phyloP scores from a whole-genome alignment of 2,888 invertebrate genomes.

The Julus scanicus region DNA sequence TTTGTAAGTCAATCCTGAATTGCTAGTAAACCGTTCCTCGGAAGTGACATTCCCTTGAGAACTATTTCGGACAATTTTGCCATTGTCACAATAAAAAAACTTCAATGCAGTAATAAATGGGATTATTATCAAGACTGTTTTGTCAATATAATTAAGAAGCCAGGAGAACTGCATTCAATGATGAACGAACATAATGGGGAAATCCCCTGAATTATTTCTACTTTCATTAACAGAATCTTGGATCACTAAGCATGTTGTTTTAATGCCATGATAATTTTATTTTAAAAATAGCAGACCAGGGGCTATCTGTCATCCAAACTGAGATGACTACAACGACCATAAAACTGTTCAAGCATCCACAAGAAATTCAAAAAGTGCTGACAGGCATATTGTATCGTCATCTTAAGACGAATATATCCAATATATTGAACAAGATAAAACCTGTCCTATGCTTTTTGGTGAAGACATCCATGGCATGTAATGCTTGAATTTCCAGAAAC shows the following conservation, averaged over 20 bases:
- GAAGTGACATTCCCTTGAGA: neutral
- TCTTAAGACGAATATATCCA: neutral
- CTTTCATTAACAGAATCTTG: too few species aligned
- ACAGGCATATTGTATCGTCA: neutral
- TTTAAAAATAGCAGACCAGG: neutral
- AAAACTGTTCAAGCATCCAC: neutral
- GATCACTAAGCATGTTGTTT: neutral
- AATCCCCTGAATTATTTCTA: too few species aligned
- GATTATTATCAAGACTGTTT: too few species aligned
- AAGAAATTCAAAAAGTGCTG: neutral
- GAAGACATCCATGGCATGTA: neutral
- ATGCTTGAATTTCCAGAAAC: neutral
- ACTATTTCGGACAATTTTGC: neutral
- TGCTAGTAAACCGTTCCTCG: neutral
- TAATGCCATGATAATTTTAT: neutral
- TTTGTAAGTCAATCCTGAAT: neutral
- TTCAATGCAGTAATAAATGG: too few species aligned
- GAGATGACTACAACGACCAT: neutral
- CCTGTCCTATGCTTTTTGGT: neutral
- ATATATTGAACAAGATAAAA: neutral
- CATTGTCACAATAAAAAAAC: too few species aligned
- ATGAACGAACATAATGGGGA: too few species aligned
- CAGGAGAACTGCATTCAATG: too few species aligned
- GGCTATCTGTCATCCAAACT: neutral
- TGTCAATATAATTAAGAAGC: too few species aligned